These are phyloP conservation scores for Wasmannia auropunctata DNA, from an alignment of 1,140 invertebrate genomes.

Conservation along the genomic window DNA sequence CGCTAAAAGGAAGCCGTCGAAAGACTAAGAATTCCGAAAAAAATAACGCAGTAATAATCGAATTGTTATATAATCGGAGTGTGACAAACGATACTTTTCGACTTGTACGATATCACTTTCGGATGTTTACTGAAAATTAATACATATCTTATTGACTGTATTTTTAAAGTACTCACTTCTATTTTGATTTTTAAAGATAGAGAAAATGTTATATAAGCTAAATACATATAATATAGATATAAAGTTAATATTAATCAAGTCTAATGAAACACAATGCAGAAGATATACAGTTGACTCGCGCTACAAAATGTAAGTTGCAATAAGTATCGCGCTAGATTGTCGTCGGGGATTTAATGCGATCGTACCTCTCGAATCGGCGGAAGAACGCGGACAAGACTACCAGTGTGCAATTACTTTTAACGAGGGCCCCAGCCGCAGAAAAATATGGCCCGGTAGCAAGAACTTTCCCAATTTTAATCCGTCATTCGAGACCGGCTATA, in stretches of 20 bases:
- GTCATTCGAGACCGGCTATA: constrained; percentile 71
- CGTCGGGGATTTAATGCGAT: constrained; percentile 29
- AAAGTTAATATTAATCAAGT: neutral
- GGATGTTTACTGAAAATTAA: neutral
- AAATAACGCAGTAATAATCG: constrained; percentile 18
- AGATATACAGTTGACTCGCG: neutral
- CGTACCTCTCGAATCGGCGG: constrained; percentile 27
- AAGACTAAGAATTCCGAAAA: constrained; percentile 18
- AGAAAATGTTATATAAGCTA: neutral
- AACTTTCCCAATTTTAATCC: constrained; percentile 80
- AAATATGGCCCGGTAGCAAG: constrained; percentile 74
- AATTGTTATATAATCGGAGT: neutral
- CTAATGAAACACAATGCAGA: neutral
- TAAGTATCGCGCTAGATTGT: neutral
- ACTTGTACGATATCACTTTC: neutral
- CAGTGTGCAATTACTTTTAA: constrained; percentile 73
- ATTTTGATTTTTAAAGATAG: neutral
- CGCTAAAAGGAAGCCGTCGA: constrained; percentile 29
- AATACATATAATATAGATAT: no score
- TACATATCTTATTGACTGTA: neutral
- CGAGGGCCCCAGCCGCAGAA: constrained; percentile 70
- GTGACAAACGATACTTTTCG: neutral
- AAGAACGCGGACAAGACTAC: constrained; percentile 57
- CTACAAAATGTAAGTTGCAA: neutral
- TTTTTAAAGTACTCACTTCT: neutral